phyloP scores from a whole-genome alignment of 2,797 vertebrate genomes.

The Eleutherodactylus coqui region DNA sequence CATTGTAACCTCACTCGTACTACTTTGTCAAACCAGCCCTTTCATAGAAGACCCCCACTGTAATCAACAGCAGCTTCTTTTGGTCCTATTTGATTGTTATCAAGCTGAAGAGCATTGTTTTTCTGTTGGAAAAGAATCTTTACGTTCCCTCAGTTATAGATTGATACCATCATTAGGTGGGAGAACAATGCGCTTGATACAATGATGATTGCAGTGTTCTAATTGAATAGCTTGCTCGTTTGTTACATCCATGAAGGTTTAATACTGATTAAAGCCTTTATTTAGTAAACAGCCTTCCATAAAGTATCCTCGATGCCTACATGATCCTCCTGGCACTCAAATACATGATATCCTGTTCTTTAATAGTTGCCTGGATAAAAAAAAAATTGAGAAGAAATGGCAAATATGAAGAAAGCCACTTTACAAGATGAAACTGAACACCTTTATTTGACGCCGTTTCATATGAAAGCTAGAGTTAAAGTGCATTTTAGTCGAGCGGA shows the following conservation, averaged over 20 bases:
- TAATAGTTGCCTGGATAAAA: neutral
- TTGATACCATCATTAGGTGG: constrained; percentile 25
- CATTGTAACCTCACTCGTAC: neutral
- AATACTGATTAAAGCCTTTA: constrained; percentile 19
- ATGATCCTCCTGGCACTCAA: neutral
- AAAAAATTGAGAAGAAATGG: too few relatives aligned
- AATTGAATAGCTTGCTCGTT: constrained; percentile 23
- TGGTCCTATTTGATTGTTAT: neutral
- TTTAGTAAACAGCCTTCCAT: constrained; percentile 14
- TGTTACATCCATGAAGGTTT: neutral
- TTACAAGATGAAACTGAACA: constrained; percentile 1
- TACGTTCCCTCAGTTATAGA: neutral
- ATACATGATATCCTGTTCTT: neutral
- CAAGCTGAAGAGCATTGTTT: neutral
- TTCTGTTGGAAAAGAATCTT: neutral
- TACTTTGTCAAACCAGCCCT: constrained; percentile 7
- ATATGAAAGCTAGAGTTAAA: constrained; percentile 19
- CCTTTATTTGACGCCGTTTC: constrained; percentile 12
- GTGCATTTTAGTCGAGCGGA: constrained; percentile 31
- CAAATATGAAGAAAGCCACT: constrained; percentile 16
- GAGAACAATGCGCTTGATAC: constrained; percentile 45
- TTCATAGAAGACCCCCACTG: neutral
- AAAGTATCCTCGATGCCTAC: neutral
- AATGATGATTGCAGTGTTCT: constrained; percentile 29
- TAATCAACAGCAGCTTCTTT: neutral